These are phyloP conservation scores for Himalopsyche japonica DNA, from an alignment of 2,888 invertebrate species.

Conservation along the genomic window DNA sequence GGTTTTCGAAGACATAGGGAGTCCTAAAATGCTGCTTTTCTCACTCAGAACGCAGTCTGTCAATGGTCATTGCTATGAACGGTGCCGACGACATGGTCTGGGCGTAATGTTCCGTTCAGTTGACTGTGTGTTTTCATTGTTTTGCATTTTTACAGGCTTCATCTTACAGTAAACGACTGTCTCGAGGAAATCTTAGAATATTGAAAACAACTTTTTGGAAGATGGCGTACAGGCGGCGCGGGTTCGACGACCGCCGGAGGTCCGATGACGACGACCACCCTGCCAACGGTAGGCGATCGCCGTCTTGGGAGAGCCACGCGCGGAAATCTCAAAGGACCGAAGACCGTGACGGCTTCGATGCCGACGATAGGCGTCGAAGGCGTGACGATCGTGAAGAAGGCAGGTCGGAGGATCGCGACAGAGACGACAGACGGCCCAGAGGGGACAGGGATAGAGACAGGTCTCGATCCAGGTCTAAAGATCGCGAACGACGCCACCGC, in stretches of 20 bases:
- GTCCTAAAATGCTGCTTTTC: conserved; percentile 14
- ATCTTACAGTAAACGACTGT: conserved; percentile 17
- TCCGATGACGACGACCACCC: conserved; percentile 3
- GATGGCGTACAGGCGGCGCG: conserved; percentile 28
- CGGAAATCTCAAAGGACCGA: background rate
- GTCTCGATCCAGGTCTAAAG: conserved; percentile 42
- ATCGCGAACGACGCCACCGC: conserved; percentile 32
- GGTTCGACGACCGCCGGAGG: conserved; percentile 8
- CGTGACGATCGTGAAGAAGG: conserved; percentile 42
- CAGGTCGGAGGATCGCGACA: conserved; percentile 44
- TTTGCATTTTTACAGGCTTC: conserved; percentile 36
- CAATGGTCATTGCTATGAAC: conserved; percentile 6
- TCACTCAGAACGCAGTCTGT: conserved; percentile 13
- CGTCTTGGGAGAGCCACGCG: background rate
- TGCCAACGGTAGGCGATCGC: background rate
- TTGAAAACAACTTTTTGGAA: background rate
- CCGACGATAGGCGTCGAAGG: conserved; percentile 42
- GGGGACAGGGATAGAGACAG: conserved; percentile 42
- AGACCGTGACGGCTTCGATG: conserved; percentile 46
- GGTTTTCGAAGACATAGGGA: conserved; percentile 20
- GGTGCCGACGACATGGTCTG: conserved; percentile 13
- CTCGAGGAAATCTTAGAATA: background rate
- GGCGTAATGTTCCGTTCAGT: conserved; percentile 16
- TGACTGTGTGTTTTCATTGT: conserved; percentile 15
- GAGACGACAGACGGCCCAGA: conserved; percentile 50